Evolutionary conservation across 1,140 invertebrate genomes (phyloP).

Genomic region (Dolichoris vasculosae): DNA sequence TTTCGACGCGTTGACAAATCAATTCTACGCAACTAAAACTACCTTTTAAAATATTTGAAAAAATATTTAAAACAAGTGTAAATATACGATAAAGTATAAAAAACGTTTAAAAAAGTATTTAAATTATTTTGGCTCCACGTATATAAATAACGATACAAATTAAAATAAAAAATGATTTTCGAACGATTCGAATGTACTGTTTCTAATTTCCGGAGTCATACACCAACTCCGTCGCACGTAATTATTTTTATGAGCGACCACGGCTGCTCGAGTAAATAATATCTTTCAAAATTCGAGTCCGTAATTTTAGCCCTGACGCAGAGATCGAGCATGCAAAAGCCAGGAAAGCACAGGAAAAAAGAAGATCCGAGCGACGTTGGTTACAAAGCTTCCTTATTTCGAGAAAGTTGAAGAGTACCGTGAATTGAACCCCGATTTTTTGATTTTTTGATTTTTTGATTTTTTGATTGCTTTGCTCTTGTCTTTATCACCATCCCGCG

Average conservation of each 20-base stretch:
- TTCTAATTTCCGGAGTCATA: not conserved
- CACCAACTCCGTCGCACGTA: not conserved
- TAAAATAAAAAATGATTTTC: too few relatives aligned
- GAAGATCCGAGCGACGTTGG: too few relatives aligned
- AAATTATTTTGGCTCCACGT: too few relatives aligned
- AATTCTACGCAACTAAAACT: too few relatives aligned
- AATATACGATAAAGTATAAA: too few relatives aligned
- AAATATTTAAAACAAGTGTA: too few relatives aligned
- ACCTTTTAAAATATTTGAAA: too few relatives aligned
- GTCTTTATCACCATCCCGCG: not conserved
- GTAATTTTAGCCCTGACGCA: conserved; percentile 27
- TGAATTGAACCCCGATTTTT: not conserved
- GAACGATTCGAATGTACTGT: too few relatives aligned
- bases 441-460: too few relatives aligned
- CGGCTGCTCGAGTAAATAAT: not conserved
- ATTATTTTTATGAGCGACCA: not conserved
- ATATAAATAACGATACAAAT: too few relatives aligned
- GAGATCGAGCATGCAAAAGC: conserved; percentile 38
- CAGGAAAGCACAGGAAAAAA: not conserved
- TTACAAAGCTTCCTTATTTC: not conserved
- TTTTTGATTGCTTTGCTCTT: not conserved
- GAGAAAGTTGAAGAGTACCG: not conserved
- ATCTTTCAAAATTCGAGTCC: not conserved
- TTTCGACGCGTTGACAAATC: too few relatives aligned
- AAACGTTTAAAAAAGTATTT: too few relatives aligned